phyloP scores from a whole-genome alignment of 1,140 invertebrate species.

The Hyphantria cunea region DNA sequence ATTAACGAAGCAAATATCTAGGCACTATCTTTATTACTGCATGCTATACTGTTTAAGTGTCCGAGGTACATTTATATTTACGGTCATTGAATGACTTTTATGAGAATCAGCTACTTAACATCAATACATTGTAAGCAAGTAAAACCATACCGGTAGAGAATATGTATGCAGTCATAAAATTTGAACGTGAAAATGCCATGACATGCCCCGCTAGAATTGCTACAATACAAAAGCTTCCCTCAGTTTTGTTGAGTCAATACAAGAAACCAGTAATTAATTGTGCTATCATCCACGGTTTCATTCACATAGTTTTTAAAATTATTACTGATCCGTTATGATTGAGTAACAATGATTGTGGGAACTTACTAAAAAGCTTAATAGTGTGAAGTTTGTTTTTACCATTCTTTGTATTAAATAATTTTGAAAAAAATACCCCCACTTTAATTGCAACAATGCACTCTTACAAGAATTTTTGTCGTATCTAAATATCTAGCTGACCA shows the following conservation, averaged over 20 bases:
- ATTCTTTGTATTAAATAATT: too few relatives aligned
- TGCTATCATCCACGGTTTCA: conserved; percentile 25
- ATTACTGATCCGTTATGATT: conserved; percentile 32
- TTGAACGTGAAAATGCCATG: neutral
- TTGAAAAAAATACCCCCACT: too few relatives aligned
- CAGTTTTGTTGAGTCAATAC: conserved; percentile 11
- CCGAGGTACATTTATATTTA: conserved; percentile 5
- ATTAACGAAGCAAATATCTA: neutral
- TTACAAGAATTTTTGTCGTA: too few relatives aligned
- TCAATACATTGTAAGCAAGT: conserved; percentile 1
- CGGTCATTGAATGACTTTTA: conserved; percentile 10
- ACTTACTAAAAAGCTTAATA: neutral
- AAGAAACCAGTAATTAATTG: conserved; percentile 20
- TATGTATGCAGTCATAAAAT: neutral
- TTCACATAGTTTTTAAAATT: conserved; percentile 17
- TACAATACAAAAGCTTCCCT: neutral
- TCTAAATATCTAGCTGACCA: too few relatives aligned
- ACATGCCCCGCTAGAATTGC: neutral
- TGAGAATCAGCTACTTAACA: conserved; percentile 11
- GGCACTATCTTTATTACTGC: conserved; percentile 1
- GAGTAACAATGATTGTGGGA: conserved; percentile 25
- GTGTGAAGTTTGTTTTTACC: neutral
- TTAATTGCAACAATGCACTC: too few relatives aligned
- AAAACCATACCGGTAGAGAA: neutral
- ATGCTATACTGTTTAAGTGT: neutral